Evolutionary conservation across 2,888 invertebrate genomes (phyloP), one percentile per base, ranked within the genome.

Genomic region (Andrena praecox): DNA sequence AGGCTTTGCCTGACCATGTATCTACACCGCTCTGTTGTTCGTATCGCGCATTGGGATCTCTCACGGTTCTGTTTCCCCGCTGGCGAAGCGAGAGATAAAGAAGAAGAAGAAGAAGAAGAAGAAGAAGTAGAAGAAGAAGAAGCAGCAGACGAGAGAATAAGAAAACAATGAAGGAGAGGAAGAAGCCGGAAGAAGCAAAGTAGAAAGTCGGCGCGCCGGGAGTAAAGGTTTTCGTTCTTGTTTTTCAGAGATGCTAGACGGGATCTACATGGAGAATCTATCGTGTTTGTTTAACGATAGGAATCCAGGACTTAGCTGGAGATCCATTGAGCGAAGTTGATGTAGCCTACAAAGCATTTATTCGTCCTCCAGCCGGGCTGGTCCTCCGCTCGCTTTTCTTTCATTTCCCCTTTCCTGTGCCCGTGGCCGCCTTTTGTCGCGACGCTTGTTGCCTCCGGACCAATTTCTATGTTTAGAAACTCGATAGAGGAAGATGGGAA

Each of bases 1-100:
- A 83, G 85, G 88, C 89, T 88, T 89, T 89, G 74, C 87, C 80
- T 77, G 84, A 75, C 82, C 83, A 56, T 89, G 87, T 86, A 89
- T 82, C 89, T 75, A 75, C 87, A 84, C 84, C 76, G 67, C 79
- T 75, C 56, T 71, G 66, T 73, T 73, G 71, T 70, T 77, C 73
- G 71, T 84, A 89, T 89, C 89, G 73, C 69, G 79, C 74, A 79
- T 77, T 83, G 64, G 81, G 72, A 89, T 88, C 85, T 88, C 82
- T 78, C 88, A 85, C 81, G 85, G 77, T 80, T 64, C 70, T 70
- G 81, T 82, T 74, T 77, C 69, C 82, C 52, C 54, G 56, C 62
- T 27, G 64, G 64, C 35, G 20, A 63, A 52, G 31, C 42, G 50
- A 50, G 66, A 77, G 82, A 80, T 74, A 69, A 78, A 74, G 73